Conservation (phyloP, 2,113 vertebrate genomes). For the Jaculus jaculus region DNA sequence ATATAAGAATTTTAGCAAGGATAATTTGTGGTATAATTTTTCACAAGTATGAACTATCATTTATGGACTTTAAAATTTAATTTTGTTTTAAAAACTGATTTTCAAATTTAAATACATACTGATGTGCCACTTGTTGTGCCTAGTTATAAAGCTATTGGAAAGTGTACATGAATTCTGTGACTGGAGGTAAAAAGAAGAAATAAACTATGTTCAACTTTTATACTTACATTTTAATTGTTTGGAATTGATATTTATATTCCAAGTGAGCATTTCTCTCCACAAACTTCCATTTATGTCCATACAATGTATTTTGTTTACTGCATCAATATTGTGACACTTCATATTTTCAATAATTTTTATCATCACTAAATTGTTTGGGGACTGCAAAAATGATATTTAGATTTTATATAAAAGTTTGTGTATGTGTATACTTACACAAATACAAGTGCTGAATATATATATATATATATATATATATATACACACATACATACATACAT, state of each 20-base stretch:
- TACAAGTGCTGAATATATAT: neutral
- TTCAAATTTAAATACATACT: conserved; percentile 1
- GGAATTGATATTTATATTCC: conserved; percentile 46
- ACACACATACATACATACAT: neutral
- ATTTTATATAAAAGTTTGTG: conserved; percentile 51
- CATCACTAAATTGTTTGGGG: conserved; percentile 63
- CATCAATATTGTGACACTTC: conserved; percentile 61
- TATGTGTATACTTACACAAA: neutral
- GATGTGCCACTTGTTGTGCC: neutral
- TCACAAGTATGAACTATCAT: conserved; percentile 67
- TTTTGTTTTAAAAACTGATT: neutral
- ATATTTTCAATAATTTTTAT: conserved; percentile 57
- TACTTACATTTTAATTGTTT: conserved; percentile 50
- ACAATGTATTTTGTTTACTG: conserved; percentile 65
- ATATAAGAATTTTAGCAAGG: conserved; percentile 56
- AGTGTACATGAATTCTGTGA: conserved; percentile 13
- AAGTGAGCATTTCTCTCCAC: neutral
- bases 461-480: neutral
- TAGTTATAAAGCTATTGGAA: conserved; percentile 16
- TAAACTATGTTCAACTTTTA: conserved; percentile 49
- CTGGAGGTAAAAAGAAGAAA: neutral
- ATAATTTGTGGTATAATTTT: conserved; percentile 62
- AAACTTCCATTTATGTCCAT: conserved; percentile 68
- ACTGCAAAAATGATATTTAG: conserved; percentile 46
- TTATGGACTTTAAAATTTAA: conserved; percentile 57